Evolutionary conservation across 2,888 invertebrate genomes (phyloP), one percentile per base, ranked within the genome.

Genomic region (Pogonocherus hispidulus): DNA sequence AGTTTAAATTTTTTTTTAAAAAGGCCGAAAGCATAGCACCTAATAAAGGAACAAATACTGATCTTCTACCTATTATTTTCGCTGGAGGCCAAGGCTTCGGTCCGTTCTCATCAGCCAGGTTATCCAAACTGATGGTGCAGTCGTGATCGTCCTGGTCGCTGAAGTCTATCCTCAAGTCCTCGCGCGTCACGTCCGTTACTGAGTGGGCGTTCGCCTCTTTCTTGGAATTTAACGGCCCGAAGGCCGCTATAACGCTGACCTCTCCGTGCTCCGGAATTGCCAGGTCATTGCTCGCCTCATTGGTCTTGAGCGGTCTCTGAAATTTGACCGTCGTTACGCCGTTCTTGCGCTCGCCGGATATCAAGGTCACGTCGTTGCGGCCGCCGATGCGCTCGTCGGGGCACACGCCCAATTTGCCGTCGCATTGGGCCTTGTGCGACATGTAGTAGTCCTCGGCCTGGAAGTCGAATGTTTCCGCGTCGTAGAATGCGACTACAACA

Each of bases 171-270:
- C 91, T 90, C 74, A 92, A 89, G 78, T 94, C 93, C 59, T 88
- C 90, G 74, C 88, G 89, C 0, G 93, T 93, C 76, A 91, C 91
- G 79, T 93, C 93, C 81, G 90, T 89, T 70, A 89, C 88, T 57
- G 91, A 90, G 83, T 96, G 96, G 0, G 95, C 93, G 79, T 95
- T 95, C 3, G 96, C 95, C 83, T 96, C 95, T 76, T 91, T 91
- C 60, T 91, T 86, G 0, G 90, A 88, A 87, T 95, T 95, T 27
- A 97, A 87, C 0, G 93, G 92, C 0, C 97, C 96, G 76, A 96
- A 94, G 3, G 96, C 96, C 0, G 95, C 96, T 62, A 97, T 94
- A 2, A 96, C 92, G 22, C 92, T 93, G 20, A 93, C 91, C 51
- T 79, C 71, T n/a, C 79, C 79, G 16, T 74, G 74, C 22, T 71